phyloP scores from a whole-genome alignment of 2,797 vertebrate species.

The Hybognathus amarus region DNA sequence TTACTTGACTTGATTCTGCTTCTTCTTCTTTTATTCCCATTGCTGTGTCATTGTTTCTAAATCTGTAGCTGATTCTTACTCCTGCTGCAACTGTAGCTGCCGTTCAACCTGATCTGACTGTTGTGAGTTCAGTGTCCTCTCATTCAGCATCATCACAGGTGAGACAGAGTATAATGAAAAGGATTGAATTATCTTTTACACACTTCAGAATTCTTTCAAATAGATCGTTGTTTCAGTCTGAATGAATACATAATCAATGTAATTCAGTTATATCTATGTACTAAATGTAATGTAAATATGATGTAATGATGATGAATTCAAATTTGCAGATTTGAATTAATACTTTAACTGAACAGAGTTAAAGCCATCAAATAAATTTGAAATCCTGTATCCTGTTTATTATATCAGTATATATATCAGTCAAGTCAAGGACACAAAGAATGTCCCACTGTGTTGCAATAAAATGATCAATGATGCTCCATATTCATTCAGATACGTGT shows the following conservation, averaged over 20 bases:
- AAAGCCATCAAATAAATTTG: background rate
- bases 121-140: slow-evolving; percentile 87
- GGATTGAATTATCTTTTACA: background rate
- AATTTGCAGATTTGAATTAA: background rate
- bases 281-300: background rate
- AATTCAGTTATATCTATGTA: too few relatives aligned
- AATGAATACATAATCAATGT: background rate
- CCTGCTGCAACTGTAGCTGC: slow-evolving; percentile 91
- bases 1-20: slow-evolving; percentile 10
- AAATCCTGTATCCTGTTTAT: background rate
- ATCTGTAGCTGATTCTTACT: slow-evolving; percentile 89
- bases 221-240: background rate
- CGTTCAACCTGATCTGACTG: slow-evolving; percentile 91
- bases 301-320: background rate
- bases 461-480: background rate
- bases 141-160: slow-evolving; percentile 91
- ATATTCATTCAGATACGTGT: background rate
- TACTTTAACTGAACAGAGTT: background rate
- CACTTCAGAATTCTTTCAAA: background rate
- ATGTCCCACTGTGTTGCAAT: background rate
- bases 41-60: background rate
- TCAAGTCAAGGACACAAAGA: background rate
- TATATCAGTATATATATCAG: too few relatives aligned
- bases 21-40: slow-evolving; percentile 56
- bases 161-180: slow-evolving; percentile 54